Conservation (phyloP, 2,888 invertebrate species). For the Phrixothrix hirtus region DNA sequence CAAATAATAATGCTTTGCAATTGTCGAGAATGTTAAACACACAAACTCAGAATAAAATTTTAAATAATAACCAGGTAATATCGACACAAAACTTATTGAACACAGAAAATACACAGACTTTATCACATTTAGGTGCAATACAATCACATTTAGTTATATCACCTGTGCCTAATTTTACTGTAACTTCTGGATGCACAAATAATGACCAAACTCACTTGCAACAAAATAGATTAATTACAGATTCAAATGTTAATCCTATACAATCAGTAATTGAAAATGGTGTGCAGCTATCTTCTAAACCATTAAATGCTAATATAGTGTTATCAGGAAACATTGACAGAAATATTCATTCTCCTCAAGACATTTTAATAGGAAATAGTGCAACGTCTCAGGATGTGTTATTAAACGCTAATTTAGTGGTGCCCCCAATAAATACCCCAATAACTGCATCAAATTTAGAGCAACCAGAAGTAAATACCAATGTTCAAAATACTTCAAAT, state of each 20-base stretch:
- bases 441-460: constrained; percentile 40
- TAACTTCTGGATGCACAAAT: no score
- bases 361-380: constrained; percentile 39
- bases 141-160: constrained; percentile 11
- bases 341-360: constrained; percentile 37
- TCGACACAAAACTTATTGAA: constrained; percentile 29
- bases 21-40: constrained; percentile 19
- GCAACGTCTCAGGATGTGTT: constrained; percentile 51
- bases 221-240: constrained; percentile 20
- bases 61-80: constrained; percentile 32
- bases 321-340: no score
- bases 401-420: constrained; percentile 45
- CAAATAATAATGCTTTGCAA: constrained; percentile 11
- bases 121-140: constrained; percentile 25
- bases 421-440: constrained; percentile 41
- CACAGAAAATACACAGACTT: constrained; percentile 29
- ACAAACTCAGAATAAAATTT: constrained; percentile 2
- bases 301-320: no score
- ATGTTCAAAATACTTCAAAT: constrained; percentile 50
- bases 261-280: constrained; percentile 33
- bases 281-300: no score
- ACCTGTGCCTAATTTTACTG: constrained; percentile 2
- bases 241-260: constrained; percentile 21
- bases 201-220: constrained; percentile 30
- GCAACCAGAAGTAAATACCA: constrained; percentile 52